Conservation (phyloP, 2,888 invertebrate species). For the Philereme vetulata region DNA sequence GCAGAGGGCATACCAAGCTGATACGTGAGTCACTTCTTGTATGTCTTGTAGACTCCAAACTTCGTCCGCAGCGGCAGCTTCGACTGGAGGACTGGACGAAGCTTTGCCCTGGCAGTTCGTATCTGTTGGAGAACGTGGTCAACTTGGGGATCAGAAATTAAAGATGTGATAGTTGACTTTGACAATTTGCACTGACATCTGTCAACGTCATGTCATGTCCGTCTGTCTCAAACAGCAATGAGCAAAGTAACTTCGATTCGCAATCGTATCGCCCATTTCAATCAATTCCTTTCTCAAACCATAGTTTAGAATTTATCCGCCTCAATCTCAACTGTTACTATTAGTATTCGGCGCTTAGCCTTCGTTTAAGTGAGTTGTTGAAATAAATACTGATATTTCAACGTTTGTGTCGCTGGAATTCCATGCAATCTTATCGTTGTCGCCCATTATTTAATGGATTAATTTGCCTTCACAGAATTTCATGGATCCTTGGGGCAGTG, state of each 20-base stretch:
- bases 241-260: not conserved
- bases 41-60: no score
- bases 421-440: not conserved
- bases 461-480: constrained; percentile 55
- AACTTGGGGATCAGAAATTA: no score
- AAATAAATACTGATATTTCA: not conserved
- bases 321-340: constrained; percentile 17
- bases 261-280: constrained; percentile 1
- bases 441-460: no score
- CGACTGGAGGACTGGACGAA: no score
- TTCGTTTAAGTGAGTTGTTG: constrained; percentile 45
- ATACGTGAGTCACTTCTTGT: no score
- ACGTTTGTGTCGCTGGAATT: not conserved
- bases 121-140: no score
- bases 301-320: constrained; percentile 24
- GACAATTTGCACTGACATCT: not conserved
- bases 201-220: no score
- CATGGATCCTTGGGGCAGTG: constrained; percentile 81
- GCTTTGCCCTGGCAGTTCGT: no score
- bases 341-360: constrained; percentile 42
- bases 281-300: constrained; percentile 2
- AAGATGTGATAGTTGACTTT: not conserved
- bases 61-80: no score
- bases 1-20: no score
- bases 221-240: not conserved